Evolutionary conservation across 2,797 vertebrate genomes (phyloP).

Genomic region (Borostomias antarcticus): DNA sequence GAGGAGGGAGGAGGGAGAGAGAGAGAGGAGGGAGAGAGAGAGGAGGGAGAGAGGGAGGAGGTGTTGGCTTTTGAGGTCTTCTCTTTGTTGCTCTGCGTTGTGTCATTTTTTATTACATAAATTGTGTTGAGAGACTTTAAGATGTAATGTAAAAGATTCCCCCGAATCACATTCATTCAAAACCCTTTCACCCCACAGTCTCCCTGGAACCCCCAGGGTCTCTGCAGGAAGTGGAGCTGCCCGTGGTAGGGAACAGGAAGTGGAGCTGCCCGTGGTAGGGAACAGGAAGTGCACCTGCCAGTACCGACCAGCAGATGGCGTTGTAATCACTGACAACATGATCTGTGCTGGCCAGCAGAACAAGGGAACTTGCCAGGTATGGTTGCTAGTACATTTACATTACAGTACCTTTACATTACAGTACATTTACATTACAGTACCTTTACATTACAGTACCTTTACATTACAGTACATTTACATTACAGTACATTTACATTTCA

Average conservation of each 20-base stretch:
- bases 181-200: slow-evolving; percentile 28
- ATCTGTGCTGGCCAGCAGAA: slow-evolving; percentile 63
- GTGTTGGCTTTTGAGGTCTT: too few species aligned
- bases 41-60: background rate
- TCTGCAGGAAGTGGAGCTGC: slow-evolving; percentile 69
- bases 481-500: too few species aligned
- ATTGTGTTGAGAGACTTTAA: too few species aligned
- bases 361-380: slow-evolving; percentile 69
- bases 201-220: background rate
- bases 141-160: too few species aligned
- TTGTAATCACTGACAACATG: slow-evolving; percentile 52
- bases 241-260: slow-evolving; percentile 56
- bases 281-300: slow-evolving; percentile 46
- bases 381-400: too few species aligned
- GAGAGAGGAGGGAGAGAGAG: background rate
- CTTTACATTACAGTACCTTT: too few species aligned
- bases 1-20: background rate
- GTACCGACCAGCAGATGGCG: fast-evolving
- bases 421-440: too few species aligned
- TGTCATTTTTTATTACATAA: too few species aligned
- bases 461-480: too few species aligned
- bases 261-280: slow-evolving; percentile 74
- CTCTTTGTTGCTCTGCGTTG: too few species aligned
- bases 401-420: too few species aligned
- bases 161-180: background rate